A percentile compares a stretch with the other conserved stretches of the same genome.
phyloP scores from a whole-genome alignment of 1,140 invertebrate species.

The Drosophila serrata region DNA sequence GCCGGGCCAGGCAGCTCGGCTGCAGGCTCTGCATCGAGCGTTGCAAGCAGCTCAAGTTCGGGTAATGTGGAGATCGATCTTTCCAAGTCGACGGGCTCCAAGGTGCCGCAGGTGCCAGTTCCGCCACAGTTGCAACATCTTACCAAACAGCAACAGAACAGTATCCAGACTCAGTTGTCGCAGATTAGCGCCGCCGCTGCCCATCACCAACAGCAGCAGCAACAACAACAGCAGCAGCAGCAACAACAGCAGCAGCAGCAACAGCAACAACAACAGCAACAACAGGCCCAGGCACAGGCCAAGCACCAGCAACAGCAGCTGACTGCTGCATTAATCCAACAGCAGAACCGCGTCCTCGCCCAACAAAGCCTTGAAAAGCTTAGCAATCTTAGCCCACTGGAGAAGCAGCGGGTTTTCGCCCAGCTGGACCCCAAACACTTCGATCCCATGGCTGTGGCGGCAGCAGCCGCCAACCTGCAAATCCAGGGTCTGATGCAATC shows the following conservation, averaged over 20 bases:
- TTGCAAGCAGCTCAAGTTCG: slow-evolving; percentile 41
- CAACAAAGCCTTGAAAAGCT: slow-evolving; percentile 87
- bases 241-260: slow-evolving; percentile 78
- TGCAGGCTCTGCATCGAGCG: slow-evolving; percentile 27
- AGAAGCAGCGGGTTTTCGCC: slow-evolving; percentile 86
- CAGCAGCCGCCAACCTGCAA: slow-evolving; percentile 80
- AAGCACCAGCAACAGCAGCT: slow-evolving; percentile 85
- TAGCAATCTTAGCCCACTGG: slow-evolving; percentile 86
- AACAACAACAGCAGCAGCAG: slow-evolving; percentile 72
- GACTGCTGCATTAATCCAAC: slow-evolving; percentile 87
- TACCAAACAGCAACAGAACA: slow-evolving; percentile 83
- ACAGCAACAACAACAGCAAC: slow-evolving; percentile 68
- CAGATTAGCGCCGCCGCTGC: slow-evolving; percentile 75
- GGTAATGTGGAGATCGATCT: slow-evolving; percentile 75
- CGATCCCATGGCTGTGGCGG: slow-evolving; percentile 82
- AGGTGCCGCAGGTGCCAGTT: slow-evolving; percentile 58
- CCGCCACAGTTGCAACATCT: slow-evolving; percentile 74
- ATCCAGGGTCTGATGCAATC: slow-evolving; percentile 81
- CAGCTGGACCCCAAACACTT: slow-evolving; percentile 86
- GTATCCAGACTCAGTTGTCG: slow-evolving; percentile 77
- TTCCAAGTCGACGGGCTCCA: slow-evolving; percentile 66
- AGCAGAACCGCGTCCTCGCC: slow-evolving; percentile 87
- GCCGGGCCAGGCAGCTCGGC: slow-evolving; percentile 43
- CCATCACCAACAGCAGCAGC: slow-evolving; percentile 79
- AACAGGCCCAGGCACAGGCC: slow-evolving; percentile 51